These are phyloP conservation scores for Todus mexicanus DNA, from an alignment of 2,797 vertebrate species.

Conservation along the genomic window DNA sequence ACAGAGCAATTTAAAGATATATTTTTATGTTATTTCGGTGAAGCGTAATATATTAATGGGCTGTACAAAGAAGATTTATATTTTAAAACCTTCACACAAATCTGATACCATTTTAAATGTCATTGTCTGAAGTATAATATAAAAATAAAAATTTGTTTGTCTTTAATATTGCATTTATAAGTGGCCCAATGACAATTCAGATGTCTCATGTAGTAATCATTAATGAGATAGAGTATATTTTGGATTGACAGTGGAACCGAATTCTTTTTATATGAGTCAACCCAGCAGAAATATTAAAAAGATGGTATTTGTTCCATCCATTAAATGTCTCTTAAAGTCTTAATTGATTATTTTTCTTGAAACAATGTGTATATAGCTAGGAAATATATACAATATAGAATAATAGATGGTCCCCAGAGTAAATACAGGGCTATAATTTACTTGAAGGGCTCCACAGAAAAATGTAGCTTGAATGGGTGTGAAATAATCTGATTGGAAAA, in stretches of 20 bases:
- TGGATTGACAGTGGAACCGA: conserved; percentile 70
- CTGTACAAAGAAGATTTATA: conserved; percentile 61
- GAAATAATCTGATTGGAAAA: background rate
- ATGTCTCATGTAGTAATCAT: conserved; percentile 48
- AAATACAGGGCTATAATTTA: conserved; percentile 44
- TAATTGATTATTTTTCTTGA: conserved; percentile 73
- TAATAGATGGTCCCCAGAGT: conserved; percentile 43
- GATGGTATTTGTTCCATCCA: conserved; percentile 50
- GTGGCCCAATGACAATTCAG: conserved; percentile 57
- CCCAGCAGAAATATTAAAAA: conserved; percentile 63
- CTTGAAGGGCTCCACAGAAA: background rate
- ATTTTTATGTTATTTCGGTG: conserved; percentile 51
- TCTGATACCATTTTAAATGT: conserved; percentile 56
- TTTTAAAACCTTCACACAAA: conserved; percentile 59
- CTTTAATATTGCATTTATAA: conserved; percentile 63
- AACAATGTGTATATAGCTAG: conserved; percentile 68
- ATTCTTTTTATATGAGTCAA: conserved; percentile 71
- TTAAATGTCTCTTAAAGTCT: conserved; percentile 64
- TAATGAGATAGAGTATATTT: conserved; percentile 67
- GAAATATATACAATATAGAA: conserved; percentile 36
- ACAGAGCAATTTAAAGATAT: conserved; percentile 45
- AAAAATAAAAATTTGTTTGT: conserved; percentile 58
- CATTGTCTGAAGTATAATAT: conserved; percentile 57
- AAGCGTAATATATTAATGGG: conserved; percentile 62
- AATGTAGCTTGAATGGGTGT: background rate